Evolutionary conservation across 2,113 vertebrate genomes (phyloP).

Genomic region (Scopus umbretta): DNA sequence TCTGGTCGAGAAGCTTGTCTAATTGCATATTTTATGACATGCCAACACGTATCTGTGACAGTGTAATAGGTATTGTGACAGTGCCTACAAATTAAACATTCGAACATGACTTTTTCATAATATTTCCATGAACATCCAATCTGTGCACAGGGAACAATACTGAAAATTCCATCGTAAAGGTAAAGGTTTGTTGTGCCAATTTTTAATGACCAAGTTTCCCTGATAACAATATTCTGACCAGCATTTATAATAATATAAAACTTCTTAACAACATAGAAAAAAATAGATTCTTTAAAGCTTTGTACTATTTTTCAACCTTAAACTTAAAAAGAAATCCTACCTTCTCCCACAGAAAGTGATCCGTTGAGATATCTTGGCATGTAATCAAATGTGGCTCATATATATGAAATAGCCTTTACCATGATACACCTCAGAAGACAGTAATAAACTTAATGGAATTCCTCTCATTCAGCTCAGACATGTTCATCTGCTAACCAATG

Average conservation of each 20-base stretch:
- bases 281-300: background rate
- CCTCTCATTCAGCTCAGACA: background rate
- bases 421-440: background rate
- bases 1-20: background rate
- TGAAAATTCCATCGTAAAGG: background rate
- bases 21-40: background rate
- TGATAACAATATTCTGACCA: background rate
- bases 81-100: background rate
- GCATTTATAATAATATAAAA: background rate
- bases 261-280: background rate
- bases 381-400: background rate
- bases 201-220: background rate
- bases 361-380: background rate
- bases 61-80: background rate
- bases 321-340: background rate
- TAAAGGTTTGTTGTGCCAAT: background rate
- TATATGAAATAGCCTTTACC: background rate
- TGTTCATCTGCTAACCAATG: background rate
- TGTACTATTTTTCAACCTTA: background rate
- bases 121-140: background rate
- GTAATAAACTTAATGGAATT: background rate
- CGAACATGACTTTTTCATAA: background rate
- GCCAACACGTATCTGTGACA: background rate
- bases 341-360: background rate
- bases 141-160: background rate